Conservation (phyloP, 1,140 invertebrate species). For the Drosophila lacteicornis region DNA sequence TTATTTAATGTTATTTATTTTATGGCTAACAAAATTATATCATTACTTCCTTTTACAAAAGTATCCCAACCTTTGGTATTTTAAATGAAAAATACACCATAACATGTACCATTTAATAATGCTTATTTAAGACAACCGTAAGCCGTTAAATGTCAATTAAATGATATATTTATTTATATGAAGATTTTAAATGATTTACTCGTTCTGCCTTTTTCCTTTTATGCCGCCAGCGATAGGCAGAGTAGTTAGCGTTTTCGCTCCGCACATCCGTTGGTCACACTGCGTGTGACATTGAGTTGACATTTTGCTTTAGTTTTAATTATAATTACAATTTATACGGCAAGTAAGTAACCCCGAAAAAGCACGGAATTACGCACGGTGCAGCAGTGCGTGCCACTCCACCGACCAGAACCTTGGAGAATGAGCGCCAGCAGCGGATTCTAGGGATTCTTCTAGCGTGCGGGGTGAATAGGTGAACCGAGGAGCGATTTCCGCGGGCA, state of each 20-base stretch:
- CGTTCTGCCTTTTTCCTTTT: background rate
- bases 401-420: conserved; percentile 10
- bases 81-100: no score
- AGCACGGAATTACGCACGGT: conserved; percentile 7
- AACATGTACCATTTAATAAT: no score
- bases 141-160: no score
- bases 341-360: conserved; percentile 28
- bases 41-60: no score
- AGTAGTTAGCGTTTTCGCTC: background rate
- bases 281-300: conserved; percentile 52
- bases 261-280: conserved; percentile 22
- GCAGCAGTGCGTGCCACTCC: conserved; percentile 5
- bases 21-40: no score
- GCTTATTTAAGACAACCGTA: no score
- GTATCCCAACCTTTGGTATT: no score
- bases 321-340: conserved; percentile 42
- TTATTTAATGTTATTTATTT: no score
- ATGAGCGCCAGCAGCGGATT: conserved; percentile 32
- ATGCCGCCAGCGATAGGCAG: background rate
- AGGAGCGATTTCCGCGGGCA: conserved; percentile 1
- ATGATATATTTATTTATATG: no score
- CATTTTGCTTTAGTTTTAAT: conserved; percentile 50
- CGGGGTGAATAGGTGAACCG: conserved; percentile 12
- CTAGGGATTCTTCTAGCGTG: conserved; percentile 23
- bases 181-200: background rate